Conservation (phyloP, 2,888 invertebrate species). For the Byasa hedistus region DNA sequence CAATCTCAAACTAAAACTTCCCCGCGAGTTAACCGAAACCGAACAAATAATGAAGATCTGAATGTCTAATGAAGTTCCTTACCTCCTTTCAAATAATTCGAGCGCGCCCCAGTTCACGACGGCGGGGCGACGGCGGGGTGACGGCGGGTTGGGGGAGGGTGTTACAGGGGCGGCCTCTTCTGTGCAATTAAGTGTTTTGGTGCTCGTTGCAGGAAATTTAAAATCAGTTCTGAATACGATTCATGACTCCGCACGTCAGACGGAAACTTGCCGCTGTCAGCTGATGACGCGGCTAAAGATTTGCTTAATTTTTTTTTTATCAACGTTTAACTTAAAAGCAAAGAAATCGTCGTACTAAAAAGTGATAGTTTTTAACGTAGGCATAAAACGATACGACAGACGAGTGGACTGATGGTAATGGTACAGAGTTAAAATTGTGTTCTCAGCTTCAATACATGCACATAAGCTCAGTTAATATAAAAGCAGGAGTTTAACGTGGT, state of each 20-base stretch:
- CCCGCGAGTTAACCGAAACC: conserved; percentile 39
- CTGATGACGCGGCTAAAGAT: neutral
- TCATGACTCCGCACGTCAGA: conserved; percentile 41
- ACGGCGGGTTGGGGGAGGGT: conserved; percentile 22
- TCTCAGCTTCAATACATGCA: too few relatives aligned
- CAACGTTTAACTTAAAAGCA: too few relatives aligned
- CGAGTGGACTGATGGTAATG: too few relatives aligned
- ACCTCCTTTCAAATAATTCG: conserved; percentile 55
- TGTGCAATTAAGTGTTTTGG: conserved; percentile 64
- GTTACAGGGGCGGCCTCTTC: conserved; percentile 40
- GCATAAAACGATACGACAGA: too few relatives aligned
- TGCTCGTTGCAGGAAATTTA: conserved; percentile 59
- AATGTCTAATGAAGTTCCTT: conserved; percentile 58
- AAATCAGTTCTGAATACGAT: conserved; percentile 53
- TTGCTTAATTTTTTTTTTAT: neutral
- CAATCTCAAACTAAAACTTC: conserved; percentile 52
- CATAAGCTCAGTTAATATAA: too few relatives aligned
- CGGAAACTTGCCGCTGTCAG: conserved; percentile 26
- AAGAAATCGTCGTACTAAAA: too few relatives aligned
- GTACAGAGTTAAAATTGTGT: too few relatives aligned
- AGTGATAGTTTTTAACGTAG: too few relatives aligned
- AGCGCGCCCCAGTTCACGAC: conserved; percentile 44
- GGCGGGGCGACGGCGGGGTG: too few relatives aligned
- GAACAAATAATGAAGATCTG: conserved; percentile 56
- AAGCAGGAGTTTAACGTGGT: too few relatives aligned